Evolutionary conservation across 2,113 vertebrate species (phyloP).

Genomic region (Leptobrachium ailaonicum): DNA sequence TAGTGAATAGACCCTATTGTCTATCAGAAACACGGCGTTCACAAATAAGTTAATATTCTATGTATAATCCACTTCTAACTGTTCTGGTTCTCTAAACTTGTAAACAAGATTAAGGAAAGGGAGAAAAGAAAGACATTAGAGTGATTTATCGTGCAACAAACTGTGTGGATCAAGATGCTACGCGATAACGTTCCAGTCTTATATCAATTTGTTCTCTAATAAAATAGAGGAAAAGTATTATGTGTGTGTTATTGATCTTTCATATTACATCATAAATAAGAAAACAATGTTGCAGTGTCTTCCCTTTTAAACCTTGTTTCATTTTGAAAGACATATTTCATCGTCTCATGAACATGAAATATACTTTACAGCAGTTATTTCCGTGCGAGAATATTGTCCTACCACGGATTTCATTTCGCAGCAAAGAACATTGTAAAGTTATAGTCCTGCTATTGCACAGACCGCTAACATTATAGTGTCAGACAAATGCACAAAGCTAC

Average conservation of each 20-base stretch:
- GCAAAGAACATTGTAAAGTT: too few species aligned
- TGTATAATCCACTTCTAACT: constrained; percentile 3
- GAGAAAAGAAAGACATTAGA: constrained; percentile 27
- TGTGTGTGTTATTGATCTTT: constrained; percentile 34
- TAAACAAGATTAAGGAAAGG: constrained; percentile 32
- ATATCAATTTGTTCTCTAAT: constrained; percentile 32
- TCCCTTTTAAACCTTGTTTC: constrained; percentile 10
- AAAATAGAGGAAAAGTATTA: constrained; percentile 32
- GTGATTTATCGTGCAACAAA: constrained; percentile 32
- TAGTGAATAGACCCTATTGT: too few species aligned
- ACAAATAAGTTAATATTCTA: too few species aligned
- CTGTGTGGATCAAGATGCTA: constrained; percentile 34
- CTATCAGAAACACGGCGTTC: too few species aligned
- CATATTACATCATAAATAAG: constrained; percentile 11
- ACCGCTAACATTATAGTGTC: too few species aligned
- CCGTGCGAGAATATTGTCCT: too few species aligned
- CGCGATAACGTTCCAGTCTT: constrained; percentile 20
- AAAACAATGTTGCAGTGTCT: constrained; percentile 12
- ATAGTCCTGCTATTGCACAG: too few species aligned
- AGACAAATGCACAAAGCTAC: too few species aligned
- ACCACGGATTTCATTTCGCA: too few species aligned
- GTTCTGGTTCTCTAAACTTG: constrained; percentile 23
- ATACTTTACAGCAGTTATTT: not conserved
- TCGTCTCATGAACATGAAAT: not conserved
- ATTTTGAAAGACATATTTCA: constrained; percentile 25